Conservation (phyloP, 2,113 vertebrate species). For the Oryctolagus cuniculus region DNA sequence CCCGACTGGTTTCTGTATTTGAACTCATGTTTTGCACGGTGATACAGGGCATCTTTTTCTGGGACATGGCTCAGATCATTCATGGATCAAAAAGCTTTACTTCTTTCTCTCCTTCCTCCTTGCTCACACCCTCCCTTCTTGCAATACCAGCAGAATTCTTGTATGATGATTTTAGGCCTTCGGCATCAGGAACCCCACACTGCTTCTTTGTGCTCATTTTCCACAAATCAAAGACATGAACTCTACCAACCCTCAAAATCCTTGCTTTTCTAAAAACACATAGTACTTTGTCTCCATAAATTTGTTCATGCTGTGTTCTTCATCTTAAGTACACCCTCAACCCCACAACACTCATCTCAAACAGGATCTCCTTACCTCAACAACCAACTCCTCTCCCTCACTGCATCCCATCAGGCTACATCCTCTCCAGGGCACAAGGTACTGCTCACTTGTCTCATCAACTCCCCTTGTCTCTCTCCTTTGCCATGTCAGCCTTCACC, state of each 20-base stretch:
- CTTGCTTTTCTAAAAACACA: neutral
- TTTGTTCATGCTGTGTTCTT: neutral
- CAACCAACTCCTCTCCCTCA: neutral
- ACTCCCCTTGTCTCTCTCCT: neutral
- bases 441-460: too few relatives aligned
- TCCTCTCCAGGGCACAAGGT: neutral
- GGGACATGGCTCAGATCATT: neutral
- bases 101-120: neutral
- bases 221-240: neutral
- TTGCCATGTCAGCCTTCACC: neutral
- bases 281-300: neutral
- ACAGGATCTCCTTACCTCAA: neutral
- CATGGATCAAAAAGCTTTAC: neutral
- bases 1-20: fast-evolving
- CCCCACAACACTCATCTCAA: neutral
- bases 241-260: neutral
- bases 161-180: neutral
- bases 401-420: fast-evolving
- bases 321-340: neutral
- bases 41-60: neutral
- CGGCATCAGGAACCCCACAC: fast-evolving
- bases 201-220: neutral
- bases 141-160: neutral
- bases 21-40: neutral
- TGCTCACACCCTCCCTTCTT: fast-evolving